phyloP scores from a whole-genome alignment of 1,140 invertebrate genomes.

The Nephila pilipes region DNA sequence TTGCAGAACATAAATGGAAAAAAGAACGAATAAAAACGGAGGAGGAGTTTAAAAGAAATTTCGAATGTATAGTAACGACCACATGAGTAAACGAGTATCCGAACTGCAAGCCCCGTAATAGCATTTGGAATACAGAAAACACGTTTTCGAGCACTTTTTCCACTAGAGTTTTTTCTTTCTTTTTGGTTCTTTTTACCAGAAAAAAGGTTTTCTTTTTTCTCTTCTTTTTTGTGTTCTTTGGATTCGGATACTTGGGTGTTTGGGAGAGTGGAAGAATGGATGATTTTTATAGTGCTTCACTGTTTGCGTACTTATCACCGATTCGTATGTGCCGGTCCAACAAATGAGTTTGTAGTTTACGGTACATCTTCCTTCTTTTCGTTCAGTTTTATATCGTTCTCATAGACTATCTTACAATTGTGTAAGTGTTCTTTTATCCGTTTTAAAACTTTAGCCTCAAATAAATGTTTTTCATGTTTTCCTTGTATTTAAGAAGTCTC shows the following conservation, averaged over 20 bases:
- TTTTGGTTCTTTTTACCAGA: no score
- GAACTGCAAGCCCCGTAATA: constrained; percentile 24
- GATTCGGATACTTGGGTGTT: constrained; percentile 22
- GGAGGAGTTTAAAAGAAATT: background rate
- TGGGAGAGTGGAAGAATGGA: background rate
- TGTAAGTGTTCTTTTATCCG: no score
- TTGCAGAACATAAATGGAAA: background rate
- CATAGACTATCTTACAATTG: no score
- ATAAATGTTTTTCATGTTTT: no score
- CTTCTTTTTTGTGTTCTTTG: background rate
- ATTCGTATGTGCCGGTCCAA: background rate
- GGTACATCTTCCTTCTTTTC: background rate
- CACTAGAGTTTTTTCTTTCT: background rate
- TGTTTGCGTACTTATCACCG: background rate
- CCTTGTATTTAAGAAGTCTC: no score
- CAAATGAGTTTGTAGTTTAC: background rate
- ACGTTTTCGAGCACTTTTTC: constrained; percentile 31
- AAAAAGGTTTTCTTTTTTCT: background rate
- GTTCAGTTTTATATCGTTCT: background rate
- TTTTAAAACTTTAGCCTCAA: no score
- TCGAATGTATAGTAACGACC: background rate
- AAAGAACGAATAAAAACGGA: background rate
- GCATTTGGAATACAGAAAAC: constrained; percentile 24
- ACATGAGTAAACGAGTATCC: background rate
- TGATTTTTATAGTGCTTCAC: background rate